Base-by-base conservation (phyloP, 2,797 vertebrate genomes). In the Apogon hyalosoma region DNA sequence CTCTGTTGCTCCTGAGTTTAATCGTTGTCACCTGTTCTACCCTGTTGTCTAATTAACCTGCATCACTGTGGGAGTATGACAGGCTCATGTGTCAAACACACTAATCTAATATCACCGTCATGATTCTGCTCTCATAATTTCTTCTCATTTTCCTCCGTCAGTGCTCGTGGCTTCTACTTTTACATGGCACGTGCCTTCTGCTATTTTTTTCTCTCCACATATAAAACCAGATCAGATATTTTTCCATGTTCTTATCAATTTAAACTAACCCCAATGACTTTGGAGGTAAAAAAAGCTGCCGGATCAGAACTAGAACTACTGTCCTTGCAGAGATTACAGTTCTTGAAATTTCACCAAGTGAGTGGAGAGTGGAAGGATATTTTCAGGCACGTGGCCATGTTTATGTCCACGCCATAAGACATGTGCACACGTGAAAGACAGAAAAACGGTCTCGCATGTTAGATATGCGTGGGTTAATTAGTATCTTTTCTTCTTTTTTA, bases 141-240 rank as follows among this genome's bases (percentile, higher is more conserved):
- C 55, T 21, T 64, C 56, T 46, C 50, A 7, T 48, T 38, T 40
- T 18, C 18, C 49, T 65, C 49, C 45, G 33, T 51, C n/a, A 3
- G 6, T 18, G 18, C 40, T 52, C 7, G 13, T n/a, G 43, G 21
- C 45, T 21, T 69, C 56, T 72, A 52, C 60, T 69, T 69, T 54
- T 72, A 76, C 15, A 15, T 11, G 11, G 11, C 59, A 71, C 18
- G 3, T 69, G 63, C 3, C 15, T 31, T 58, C 36, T 40, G 21
- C 21, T 4, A 24, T 2, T 24, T 2, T 24, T 33, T 53, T 33
- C 46, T 48, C 51, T 28, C 3, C 40, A 61, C 31, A 42, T 54
- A 21, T 39, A 9, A 52, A 46, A 36, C 46, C 18, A 28, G 42
- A 1, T 8, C 13, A 13, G 10, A 38, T 38, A 9, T 45, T 51